Base-by-base conservation (phyloP, 2,888 invertebrate species). In the Hipparchia sbordonii region DNA sequence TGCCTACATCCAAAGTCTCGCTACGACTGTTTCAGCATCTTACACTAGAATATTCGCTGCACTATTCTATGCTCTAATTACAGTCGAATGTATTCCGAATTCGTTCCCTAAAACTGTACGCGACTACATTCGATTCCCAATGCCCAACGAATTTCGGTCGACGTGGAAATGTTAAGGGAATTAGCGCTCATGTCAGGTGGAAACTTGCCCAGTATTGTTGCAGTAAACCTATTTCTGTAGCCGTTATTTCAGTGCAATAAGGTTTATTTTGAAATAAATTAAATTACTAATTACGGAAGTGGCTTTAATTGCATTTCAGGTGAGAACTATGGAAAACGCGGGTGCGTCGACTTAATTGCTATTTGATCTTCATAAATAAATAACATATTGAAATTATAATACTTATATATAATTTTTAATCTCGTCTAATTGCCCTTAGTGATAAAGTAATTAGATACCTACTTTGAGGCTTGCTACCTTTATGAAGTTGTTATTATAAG, bases 251-350 rank as follows among this genome's bases (percentile, higher is more conserved):
- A 12, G 33, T 33, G 65, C 7, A 39, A 33, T 65, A 65, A 51
- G 65, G 65, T 52, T 51, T 65, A 65, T 65, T 65, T 65, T 52
- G 10, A 65, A 12, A 52, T 51, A 52, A 33, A 52, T 65, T 52
- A 52, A 65, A 51, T 65, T 65, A 65, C 65, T 65, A 65, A 65
- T 65, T 65, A 63, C 51, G 63, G 23, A 33, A 63, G 63, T 63
- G 10, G 48, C 23, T 33, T 9, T 12, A 63, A 51, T 63, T 51
- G 63, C 63, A 51, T 51, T 23, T 39, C 23, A 23, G 51, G 51
- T 51, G 48, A 23, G 63, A 60, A 12, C 59, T 60, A 60, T 60
- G 4, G 59, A 59, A 33, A 10, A 10, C 8, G 1, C 10, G 59
- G 59, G 10, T 60, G 59, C 59, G 9, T 39, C 12, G 39, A 33